Evolutionary conservation across 1,140 invertebrate genomes (phyloP), one percentile per base, ranked within the genome.

Genomic region (Drosophila miranda): DNA sequence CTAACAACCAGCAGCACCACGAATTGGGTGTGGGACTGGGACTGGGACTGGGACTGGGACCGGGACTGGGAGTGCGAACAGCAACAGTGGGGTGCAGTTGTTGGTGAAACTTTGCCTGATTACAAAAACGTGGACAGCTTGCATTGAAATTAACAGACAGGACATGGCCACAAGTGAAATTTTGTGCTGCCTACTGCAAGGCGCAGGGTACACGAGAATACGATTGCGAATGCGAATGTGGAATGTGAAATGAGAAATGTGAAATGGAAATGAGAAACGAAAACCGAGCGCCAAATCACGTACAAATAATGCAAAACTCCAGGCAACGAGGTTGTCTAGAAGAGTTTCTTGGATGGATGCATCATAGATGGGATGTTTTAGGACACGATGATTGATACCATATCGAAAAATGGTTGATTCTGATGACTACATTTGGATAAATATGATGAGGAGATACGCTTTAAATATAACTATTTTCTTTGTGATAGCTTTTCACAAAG

Each of bases 111-210:
- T 84, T 84, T 84, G 81, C 75, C 72, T 84, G 80, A 84, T 84
- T 84, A 84, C 81, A 77, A 86, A 84, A 84, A 80, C 80, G 80
- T 83, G 80, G 81, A 74, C 72, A 74, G 81, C 72, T 76, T 73
- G 80, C 80, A 69, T 62, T 69, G 81, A 86, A 84, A 84, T 84
- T 84, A 84, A 86, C 76, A 84, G 76, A 73, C 67, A 86, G 57
- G 76, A 52, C 76, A 13, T 38, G 75, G 83, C 80, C 80, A 80
- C 80, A 86, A 84, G 73, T 82, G 74, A 84, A 86, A 84, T 86
- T 80, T 50, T 73, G 53, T 75, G 80, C 76, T 84, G 76, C 81
- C 67, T 76, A 42, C 52, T 67, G 38, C 21, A 23, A 71, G 66
- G 73, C 72, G 75, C 55, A 60, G 26, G 34, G 21, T 44, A 28